Evolutionary conservation across 2,888 invertebrate species (phyloP).

Genomic region (Apeira syringaria): DNA sequence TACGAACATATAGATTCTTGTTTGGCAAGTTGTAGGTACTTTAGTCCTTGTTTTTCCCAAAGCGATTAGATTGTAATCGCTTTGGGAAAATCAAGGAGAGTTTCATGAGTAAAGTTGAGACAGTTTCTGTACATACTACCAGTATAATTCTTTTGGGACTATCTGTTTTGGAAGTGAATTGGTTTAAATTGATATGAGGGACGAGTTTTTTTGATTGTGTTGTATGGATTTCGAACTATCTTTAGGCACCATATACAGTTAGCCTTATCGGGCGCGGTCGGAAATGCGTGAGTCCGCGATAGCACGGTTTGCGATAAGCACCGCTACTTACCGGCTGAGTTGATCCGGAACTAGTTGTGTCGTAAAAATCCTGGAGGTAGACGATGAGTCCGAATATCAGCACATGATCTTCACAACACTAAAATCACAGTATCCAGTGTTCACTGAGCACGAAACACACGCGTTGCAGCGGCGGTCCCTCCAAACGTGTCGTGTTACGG

Average conservation of each 20-base stretch:
- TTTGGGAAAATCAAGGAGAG: too few species aligned
- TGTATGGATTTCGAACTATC: slow-evolving; percentile 44
- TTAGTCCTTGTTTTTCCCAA: slow-evolving; percentile 8
- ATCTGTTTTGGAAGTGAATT: background rate
- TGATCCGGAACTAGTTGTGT: slow-evolving; percentile 79
- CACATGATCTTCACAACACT: slow-evolving; percentile 78
- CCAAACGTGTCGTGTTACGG: slow-evolving; percentile 84
- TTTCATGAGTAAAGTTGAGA: background rate
- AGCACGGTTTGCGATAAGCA: slow-evolving; percentile 79
- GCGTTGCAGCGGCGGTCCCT: slow-evolving; percentile 76
- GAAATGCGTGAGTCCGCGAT: slow-evolving; percentile 82
- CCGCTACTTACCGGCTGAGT: slow-evolving; percentile 81
- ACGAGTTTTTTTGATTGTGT: background rate
- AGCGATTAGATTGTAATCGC: too few species aligned
- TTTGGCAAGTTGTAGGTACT: slow-evolving; percentile 6
- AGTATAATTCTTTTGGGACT: background rate
- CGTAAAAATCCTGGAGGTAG: slow-evolving; percentile 73
- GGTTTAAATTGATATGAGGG: background rate
- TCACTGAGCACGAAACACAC: slow-evolving; percentile 76
- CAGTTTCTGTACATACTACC: background rate
- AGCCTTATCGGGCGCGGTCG: slow-evolving; percentile 81
- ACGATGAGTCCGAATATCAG: slow-evolving; percentile 62
- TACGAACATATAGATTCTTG: slow-evolving; percentile 10
- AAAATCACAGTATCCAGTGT: slow-evolving; percentile 75
- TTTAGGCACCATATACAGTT: slow-evolving; percentile 51